Evolutionary conservation across 2,888 invertebrate genomes (phyloP), one percentile per base, ranked within the genome.

Genomic region (Drosophila vallismaia): DNA sequence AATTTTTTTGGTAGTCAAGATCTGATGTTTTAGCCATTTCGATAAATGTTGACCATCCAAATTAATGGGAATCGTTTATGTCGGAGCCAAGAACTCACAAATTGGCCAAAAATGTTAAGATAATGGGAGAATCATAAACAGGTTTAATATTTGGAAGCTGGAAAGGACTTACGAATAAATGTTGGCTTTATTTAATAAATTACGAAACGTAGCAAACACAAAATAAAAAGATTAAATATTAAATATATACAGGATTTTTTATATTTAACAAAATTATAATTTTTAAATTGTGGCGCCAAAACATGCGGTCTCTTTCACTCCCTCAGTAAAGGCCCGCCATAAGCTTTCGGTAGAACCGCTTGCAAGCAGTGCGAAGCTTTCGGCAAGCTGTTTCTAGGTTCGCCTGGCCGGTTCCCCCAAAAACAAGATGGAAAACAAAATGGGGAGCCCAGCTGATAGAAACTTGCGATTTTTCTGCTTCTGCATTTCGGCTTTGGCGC

Each of bases 401-500:
- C 36, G 29, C 62, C 44, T 63, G 36, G 44, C 28, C 42, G 29
- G 51, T 33, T 19, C 33, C 7, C 28, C 49, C 45, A 45, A 60
- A 50, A 50, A 28, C 59, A 33, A 50, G 44, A 14, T 29, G 24
- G 42, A 33, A 55, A 55, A 19, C n/a, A 44, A 14, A 1, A 10
- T 7, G 40, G 29, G n/a, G 19, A n/a, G 10, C 51, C 38, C 63
- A 64, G 63, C 63, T 64, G 63, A 52, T 14, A 2, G 64, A 64
- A 64, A 63, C 64, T 63, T 31, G 66, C 66, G 54, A 55, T 67
- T 67, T 56, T 66, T 62, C 70, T 44, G 60, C 69, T 44, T 55
- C 31, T 67, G 53, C 58, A 52, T 69, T 57, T 71, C 51, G 66
- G 72, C 72, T 72, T 72, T 72, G 67, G 72, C 64, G 66, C 49